These are phyloP conservation scores for Macaca nemestrina DNA, from an alignment of 2,113 vertebrate species.

Conservation along the genomic window DNA sequence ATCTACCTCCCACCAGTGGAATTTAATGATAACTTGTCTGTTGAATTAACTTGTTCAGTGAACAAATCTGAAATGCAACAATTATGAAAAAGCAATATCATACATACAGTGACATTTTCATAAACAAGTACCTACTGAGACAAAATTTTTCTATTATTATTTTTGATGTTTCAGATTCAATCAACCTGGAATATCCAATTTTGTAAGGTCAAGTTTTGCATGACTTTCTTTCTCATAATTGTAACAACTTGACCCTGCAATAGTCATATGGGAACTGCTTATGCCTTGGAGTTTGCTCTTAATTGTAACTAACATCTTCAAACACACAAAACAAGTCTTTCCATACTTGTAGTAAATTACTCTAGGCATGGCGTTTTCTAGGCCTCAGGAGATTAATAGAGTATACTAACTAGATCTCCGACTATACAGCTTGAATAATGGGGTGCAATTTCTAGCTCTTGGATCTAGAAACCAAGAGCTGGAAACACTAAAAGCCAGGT, in stretches of 20 bases:
- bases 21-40: constrained; percentile 76
- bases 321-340: neutral
- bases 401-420: neutral
- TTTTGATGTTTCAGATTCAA: constrained; percentile 63
- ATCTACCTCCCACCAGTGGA: constrained; percentile 59
- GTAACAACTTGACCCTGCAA: neutral
- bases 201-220: constrained; percentile 47
- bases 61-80: constrained; percentile 70
- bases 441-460: neutral
- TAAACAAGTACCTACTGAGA: constrained; percentile 65
- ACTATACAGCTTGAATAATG: neutral
- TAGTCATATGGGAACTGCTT: constrained; percentile 14
- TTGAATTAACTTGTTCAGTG: constrained; percentile 69
- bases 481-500: neutral
- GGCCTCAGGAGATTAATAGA: neutral
- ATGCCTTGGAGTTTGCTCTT: constrained; percentile 14
- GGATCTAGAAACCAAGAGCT: neutral
- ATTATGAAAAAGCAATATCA: constrained; percentile 65
- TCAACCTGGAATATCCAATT: constrained; percentile 40
- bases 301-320: constrained; percentile 31
- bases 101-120: constrained; percentile 61
- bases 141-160: constrained; percentile 66
- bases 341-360: neutral
- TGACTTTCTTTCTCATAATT: constrained; percentile 49
- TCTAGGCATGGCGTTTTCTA: neutral